These are phyloP conservation scores for Carpatolechia fugitivella DNA, from an alignment of 2,888 invertebrate genomes.

Conservation along the genomic window DNA sequence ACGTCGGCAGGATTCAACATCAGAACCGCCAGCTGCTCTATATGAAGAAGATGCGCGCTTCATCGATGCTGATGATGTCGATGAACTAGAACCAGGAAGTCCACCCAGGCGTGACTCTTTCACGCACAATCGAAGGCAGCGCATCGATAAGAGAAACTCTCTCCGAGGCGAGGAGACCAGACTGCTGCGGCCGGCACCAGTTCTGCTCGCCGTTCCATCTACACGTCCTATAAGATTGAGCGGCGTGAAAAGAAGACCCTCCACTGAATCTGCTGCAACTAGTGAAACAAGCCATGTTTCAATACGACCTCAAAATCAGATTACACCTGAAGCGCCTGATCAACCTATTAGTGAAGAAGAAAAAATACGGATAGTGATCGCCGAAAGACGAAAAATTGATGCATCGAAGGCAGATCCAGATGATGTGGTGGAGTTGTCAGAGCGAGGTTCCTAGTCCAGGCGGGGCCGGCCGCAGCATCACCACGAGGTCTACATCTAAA, in stretches of 20 bases:
- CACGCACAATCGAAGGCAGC: slow-evolving; percentile 71
- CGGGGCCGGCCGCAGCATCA: slow-evolving; percentile 75
- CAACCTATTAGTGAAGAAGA: slow-evolving; percentile 66
- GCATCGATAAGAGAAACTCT: slow-evolving; percentile 66
- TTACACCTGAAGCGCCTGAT: slow-evolving; percentile 42
- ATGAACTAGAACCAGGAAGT: slow-evolving; percentile 70
- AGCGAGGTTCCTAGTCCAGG: slow-evolving; percentile 75
- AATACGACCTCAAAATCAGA: slow-evolving; percentile 34
- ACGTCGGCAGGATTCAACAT: slow-evolving; percentile 71
- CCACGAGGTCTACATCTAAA: slow-evolving; percentile 74
- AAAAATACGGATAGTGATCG: slow-evolving; percentile 81
- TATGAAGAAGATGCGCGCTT: slow-evolving; percentile 78
- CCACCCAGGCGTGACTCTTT: slow-evolving; percentile 70
- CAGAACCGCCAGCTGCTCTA: slow-evolving; percentile 63
- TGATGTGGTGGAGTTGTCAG: slow-evolving; percentile 63
- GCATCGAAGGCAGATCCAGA: slow-evolving; percentile 57
- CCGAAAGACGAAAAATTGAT: slow-evolving; percentile 80
- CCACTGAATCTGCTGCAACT: slow-evolving; percentile 52
- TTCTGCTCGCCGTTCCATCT: slow-evolving; percentile 61
- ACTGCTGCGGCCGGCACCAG: slow-evolving; percentile 59
- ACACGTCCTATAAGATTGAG: slow-evolving; percentile 49
- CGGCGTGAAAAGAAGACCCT: slow-evolving; percentile 48
- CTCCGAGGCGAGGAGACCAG: slow-evolving; percentile 69
- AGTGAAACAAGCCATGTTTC: slow-evolving; percentile 49
- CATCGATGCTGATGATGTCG: slow-evolving; percentile 79